Conservation (phyloP, 2,113 vertebrate species). For the Ibidorhyncha struthersii region DNA sequence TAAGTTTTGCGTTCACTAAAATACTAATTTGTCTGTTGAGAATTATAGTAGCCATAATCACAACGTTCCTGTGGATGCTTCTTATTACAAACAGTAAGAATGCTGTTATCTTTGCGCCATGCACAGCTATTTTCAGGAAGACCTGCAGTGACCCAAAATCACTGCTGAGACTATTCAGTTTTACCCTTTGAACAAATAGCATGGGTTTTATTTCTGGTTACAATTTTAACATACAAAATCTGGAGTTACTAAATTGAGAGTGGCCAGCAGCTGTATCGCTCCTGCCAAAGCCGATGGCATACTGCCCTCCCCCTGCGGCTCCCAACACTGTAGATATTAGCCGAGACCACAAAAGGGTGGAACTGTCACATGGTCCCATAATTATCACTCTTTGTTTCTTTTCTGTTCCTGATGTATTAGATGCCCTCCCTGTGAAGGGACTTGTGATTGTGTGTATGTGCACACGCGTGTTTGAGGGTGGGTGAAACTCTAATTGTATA, state of each 20-base stretch:
- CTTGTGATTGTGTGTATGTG: neutral
- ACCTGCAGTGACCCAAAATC: neutral
- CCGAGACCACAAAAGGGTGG: neutral
- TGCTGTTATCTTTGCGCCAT: neutral
- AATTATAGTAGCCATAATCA: fast-evolving
- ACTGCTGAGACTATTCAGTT: neutral
- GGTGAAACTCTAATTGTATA: slow-evolving; percentile 55
- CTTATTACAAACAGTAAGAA: fast-evolving
- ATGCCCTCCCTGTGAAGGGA: neutral
- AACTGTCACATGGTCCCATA: neutral
- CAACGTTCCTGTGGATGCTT: fast-evolving
- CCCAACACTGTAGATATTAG: neutral
- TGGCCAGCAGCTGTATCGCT: neutral
- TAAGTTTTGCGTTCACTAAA: neutral
- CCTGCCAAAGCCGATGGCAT: neutral
- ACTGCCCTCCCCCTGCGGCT: neutral
- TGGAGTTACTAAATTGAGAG: neutral
- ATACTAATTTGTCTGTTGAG: neutral
- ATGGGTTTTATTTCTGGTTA: fast-evolving
- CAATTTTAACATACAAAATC: fast-evolving
- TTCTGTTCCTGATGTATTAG: neutral
- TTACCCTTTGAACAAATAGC: neutral
- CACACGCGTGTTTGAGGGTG: neutral
- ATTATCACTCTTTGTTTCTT: slow-evolving; percentile 25
- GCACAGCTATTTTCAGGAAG: neutral